Evolutionary conservation across 2,888 invertebrate genomes (phyloP), one percentile per base, ranked within the genome.

Genomic region (Drosophila mayaguana): DNA sequence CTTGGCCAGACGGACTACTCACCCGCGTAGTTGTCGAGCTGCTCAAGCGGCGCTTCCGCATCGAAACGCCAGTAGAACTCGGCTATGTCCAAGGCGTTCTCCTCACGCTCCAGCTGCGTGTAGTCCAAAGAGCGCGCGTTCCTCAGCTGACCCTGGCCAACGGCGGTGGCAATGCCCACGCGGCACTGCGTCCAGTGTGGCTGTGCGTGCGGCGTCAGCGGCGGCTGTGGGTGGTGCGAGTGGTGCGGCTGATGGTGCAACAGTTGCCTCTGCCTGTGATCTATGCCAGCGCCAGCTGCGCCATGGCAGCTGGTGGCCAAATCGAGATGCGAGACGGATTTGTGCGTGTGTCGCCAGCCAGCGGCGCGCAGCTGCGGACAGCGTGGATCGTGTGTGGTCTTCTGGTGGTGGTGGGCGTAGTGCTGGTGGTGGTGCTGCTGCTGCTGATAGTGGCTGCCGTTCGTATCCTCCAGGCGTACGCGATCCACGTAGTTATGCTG

Each of bases 301-400:
- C 90, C 83, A 60, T 88, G 90, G 76, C 91, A 91, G 90, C 91
- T 92, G 81, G 93, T 93, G 92, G 93, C 94, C 91, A 94, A 93
- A 93, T 94, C 94, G 92, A 94, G 93, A 93, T 94, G 94, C 89
- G 93, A 92, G 55, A 93, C 84, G 83, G 92, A 93, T 83, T 91
- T 93, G 75, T 89, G 84, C 12, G 86, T 83, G 81, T 92, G 93
- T 76, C 92, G 92, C 93, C 92, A 93, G 82, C 93, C 93, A 84
- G 92, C 92, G 71, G 92, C 92, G 28, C 92, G 90, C 61, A 84
- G 46, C 45, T 84, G 87, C 14, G 84, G 84, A 65, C 91, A 90
- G 77, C 75, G 75, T 20, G 83, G 83, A 67, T 88, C 88, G 77
- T 88, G 86, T 42, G 57, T 66, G 68, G 56, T 36, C 25, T 83